Base-by-base conservation (phyloP, 2,113 vertebrate genomes). In the Podarcis muralis region DNA sequence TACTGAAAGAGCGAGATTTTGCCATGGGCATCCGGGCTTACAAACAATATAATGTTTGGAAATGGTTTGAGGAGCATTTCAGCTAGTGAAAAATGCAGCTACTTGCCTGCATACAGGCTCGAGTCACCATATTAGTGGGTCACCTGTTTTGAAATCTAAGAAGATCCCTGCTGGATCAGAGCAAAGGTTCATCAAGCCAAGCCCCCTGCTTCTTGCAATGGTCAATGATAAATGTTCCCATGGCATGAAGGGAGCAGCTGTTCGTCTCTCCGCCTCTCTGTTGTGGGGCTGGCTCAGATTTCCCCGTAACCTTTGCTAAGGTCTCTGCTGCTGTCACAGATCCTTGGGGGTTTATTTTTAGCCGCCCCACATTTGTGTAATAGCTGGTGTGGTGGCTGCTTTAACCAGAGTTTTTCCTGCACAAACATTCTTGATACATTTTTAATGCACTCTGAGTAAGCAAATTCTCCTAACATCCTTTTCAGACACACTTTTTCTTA, bases 291-390 rank as follows among this genome's bases (percentile, higher is more conserved):
- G 1, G 92, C 95, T 96, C 95, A 75, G 86, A 87, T 96, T 96
- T 96, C 96, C 84, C 88, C 1, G 2, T 96, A 96, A 95, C 96
- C 95, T 96, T 96, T 95, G 90, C 81, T 80, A 65, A 91, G 89
- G 88, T 86, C 90, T 66, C 25, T 40, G 32, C 57, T 2, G 9
- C 11, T 62, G 59, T 81, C 86, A 76, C 4, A 18, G 16, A 30
- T 80, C 93, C 88, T 2, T 9, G 22, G 9, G 0, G 25, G 48
- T 93, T 79, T 92, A 92, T 91, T 91, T 91, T 87, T 90, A 89
- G n/a, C 3, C 78, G 30, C 66, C 85, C 57, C n/a, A 48, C 72
- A 32, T 3, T 23, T 66, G 16, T 20, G 6, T 87, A 88, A 85
- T 1, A 75, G 9, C 22, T 40, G 35, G n/a, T 6, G 25, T 27